phyloP scores from a whole-genome alignment of 2,797 vertebrate species.

The Vultur gryphus region DNA sequence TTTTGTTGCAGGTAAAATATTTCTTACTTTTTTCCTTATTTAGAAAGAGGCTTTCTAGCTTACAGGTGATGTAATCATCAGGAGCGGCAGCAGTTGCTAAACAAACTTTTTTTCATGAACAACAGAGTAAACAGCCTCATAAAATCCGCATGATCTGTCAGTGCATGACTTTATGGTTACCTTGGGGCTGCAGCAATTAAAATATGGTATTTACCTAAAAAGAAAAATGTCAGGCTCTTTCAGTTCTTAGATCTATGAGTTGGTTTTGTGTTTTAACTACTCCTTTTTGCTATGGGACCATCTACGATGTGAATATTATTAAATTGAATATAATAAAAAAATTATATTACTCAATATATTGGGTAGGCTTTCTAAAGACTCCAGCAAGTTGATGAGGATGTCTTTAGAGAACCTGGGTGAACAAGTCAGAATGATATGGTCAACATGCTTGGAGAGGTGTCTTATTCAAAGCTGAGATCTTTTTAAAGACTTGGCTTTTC shows the following conservation, averaged over 20 bases:
- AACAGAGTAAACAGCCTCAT: slow-evolving; percentile 55
- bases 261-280: neutral
- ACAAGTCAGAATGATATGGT: neutral
- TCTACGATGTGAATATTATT: neutral
- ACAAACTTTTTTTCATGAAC: slow-evolving; percentile 22
- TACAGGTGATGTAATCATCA: neutral
- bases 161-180: slow-evolving; percentile 37
- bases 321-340: neutral
- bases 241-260: neutral
- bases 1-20: neutral
- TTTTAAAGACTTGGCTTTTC: neutral
- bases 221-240: slow-evolving; percentile 28
- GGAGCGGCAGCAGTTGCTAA: slow-evolving; percentile 11
- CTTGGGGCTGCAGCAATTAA: slow-evolving; percentile 52
- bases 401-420: neutral
- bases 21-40: neutral
- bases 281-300: neutral
- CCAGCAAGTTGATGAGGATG: neutral
- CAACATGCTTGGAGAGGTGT: neutral
- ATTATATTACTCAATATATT: neutral
- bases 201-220: slow-evolving; percentile 46
- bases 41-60: neutral
- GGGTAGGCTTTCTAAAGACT: neutral
- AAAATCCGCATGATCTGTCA: slow-evolving; percentile 44
- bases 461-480: neutral